These are phyloP conservation scores for Drosophila multiciliata DNA, from an alignment of 2,888 invertebrate species.

Conservation along the genomic window DNA sequence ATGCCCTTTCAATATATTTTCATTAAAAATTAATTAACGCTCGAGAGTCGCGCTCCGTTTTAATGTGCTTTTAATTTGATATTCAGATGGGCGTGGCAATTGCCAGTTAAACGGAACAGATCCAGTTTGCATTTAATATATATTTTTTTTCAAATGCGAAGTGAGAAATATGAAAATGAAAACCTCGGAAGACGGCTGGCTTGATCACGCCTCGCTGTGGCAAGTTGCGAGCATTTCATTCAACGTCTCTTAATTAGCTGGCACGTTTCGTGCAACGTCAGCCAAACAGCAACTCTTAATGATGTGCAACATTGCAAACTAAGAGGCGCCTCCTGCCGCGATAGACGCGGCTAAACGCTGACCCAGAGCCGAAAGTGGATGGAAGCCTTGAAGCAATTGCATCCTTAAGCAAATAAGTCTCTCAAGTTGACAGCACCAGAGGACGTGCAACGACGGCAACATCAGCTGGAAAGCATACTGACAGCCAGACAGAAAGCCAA, in stretches of 20 bases:
- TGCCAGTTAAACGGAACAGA: conserved; percentile 28
- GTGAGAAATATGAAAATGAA: neutral
- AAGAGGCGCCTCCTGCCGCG: neutral
- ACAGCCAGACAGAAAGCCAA: neutral
- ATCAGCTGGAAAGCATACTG: conserved; percentile 4
- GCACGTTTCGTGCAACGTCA: conserved; percentile 28
- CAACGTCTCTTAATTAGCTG: conserved; percentile 65
- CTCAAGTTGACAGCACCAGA: conserved; percentile 54
- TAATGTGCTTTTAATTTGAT: conserved; percentile 73
- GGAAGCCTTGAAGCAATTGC: conserved; percentile 42
- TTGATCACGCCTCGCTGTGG: neutral
- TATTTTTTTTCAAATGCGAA: conserved; percentile 42
- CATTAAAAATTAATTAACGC: conserved; percentile 75
- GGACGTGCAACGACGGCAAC: conserved; percentile 29
- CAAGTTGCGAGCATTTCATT: conserved; percentile 9
- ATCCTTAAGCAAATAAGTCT: conserved; percentile 65
- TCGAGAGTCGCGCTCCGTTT: conserved; percentile 37
- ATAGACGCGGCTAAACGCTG: conserved; percentile 50
- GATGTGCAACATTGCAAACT: conserved; percentile 54
- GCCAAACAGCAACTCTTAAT: conserved; percentile 50
- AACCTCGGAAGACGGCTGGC: neutral
- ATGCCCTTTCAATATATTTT: conserved; percentile 73
- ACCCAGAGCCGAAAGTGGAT: conserved; percentile 44
- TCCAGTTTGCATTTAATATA: conserved; percentile 51
- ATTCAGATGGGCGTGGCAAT: conserved; percentile 44